Evolutionary conservation across 2,888 invertebrate species (phyloP).

Genomic region (Microctonus aethiopoides): DNA sequence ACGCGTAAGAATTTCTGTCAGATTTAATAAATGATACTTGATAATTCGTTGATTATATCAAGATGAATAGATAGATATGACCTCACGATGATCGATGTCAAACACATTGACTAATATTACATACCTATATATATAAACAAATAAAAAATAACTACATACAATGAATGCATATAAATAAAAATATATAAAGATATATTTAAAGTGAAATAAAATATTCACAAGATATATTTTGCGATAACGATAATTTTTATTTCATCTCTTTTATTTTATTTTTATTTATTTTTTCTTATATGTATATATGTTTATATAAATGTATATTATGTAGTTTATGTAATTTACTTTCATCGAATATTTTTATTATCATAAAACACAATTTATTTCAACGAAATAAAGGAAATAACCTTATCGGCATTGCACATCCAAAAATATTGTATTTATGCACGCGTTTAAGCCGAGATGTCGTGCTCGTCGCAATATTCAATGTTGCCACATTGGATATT

Average conservation of each 20-base stretch:
- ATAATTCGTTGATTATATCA: constrained; percentile 8
- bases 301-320: too few species aligned
- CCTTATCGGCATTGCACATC: constrained; percentile 30
- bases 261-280: constrained; percentile 1
- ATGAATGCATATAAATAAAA: neutral
- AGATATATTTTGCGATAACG: constrained; percentile 24
- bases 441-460: constrained; percentile 19
- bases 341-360: neutral
- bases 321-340: neutral
- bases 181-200: neutral
- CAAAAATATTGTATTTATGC: constrained; percentile 16
- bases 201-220: constrained; percentile 10
- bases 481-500: constrained; percentile 13
- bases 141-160: neutral
- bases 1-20: constrained; percentile 52
- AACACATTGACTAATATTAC: neutral
- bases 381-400: constrained; percentile 22
- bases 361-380: constrained; percentile 30
- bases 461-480: constrained; percentile 15
- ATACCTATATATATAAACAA: neutral
- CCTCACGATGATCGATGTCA: constrained; percentile 1
- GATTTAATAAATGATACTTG: constrained; percentile 9
- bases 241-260: constrained; percentile 14
- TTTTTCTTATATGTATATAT: neutral
- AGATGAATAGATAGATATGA: neutral